A percentile compares a stretch with the other conserved stretches of the same genome.
Evolutionary conservation across 1,140 invertebrate species (phyloP).

Genomic region (Himalopsyche phryganea): DNA sequence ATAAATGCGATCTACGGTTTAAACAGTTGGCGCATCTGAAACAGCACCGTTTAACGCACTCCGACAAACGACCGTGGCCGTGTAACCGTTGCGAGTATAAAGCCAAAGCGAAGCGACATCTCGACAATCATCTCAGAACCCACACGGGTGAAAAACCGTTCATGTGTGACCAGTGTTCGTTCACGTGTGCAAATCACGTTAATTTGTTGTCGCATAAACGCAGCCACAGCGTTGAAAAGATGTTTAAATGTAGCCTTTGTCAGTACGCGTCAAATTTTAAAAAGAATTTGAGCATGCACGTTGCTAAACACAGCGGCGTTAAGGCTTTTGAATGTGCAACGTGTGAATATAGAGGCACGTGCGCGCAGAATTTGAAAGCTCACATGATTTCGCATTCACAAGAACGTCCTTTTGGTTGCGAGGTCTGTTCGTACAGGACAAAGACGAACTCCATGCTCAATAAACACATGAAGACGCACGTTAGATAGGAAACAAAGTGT

Average conservation of each 20-base stretch:
- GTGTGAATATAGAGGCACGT: conserved; percentile 24
- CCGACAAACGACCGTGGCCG: conserved; percentile 49
- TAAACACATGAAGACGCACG: conserved; percentile 25
- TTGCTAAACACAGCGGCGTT: conserved; percentile 19
- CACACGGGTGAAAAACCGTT: conserved; percentile 27
- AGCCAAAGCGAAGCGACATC: conserved; percentile 19
- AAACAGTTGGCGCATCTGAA: conserved; percentile 50
- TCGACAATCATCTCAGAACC: conserved; percentile 19
- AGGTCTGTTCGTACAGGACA: conserved; percentile 14
- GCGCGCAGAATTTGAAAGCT: conserved; percentile 21
- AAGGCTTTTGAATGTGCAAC: conserved; percentile 16
- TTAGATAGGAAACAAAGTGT: too few species aligned
- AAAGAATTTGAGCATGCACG: conserved; percentile 23
- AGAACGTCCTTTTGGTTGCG: conserved; percentile 17
- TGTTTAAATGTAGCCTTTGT: conserved; percentile 23
- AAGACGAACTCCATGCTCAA: conserved; percentile 27
- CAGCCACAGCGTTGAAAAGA: conserved; percentile 20
- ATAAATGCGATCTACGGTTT: conserved; percentile 47
- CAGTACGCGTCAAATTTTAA: conserved; percentile 25
- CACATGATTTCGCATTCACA: conserved; percentile 28
- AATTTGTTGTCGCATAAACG: conserved; percentile 22
- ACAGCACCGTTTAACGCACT: conserved; percentile 50
- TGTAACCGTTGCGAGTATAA: conserved; percentile 34
- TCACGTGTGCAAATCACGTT: conserved; percentile 15
- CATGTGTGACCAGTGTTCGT: conserved; percentile 27